Percentiles rank a stretch among this genome's conserved stretches.
Evolutionary conservation across 2,888 invertebrate genomes (phyloP).

Genomic region (Andrena bucephala): DNA sequence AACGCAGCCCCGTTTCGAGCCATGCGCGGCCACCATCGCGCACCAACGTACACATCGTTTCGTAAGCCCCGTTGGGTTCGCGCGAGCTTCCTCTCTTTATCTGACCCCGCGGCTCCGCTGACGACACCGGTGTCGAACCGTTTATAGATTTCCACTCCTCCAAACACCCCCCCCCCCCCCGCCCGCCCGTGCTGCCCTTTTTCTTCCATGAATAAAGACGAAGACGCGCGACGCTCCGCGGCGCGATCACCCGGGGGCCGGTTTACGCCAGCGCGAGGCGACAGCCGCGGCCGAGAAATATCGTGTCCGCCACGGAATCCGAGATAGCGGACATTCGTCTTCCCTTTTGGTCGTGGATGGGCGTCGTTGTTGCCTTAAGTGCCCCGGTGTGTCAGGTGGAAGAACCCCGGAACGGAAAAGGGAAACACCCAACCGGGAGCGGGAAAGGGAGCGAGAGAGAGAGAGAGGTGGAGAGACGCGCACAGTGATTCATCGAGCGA

Average conservation of each 20-base stretch:
- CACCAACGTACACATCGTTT: slow-evolving; percentile 28
- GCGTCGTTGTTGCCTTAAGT: slow-evolving; percentile 58
- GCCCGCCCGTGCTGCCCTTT: background rate
- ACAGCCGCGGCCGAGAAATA: slow-evolving; percentile 44
- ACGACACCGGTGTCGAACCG: background rate
- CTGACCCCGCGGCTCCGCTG: slow-evolving; percentile 19
- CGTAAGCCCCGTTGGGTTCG: slow-evolving; percentile 22
- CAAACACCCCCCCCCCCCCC: no score
- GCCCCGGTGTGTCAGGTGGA: slow-evolving; percentile 61
- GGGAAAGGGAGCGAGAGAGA: background rate
- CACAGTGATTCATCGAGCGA: slow-evolving; percentile 62
- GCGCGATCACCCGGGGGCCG: background rate
- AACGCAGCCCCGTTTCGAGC: slow-evolving; percentile 26
- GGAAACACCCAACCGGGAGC: background rate
- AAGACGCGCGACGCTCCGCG: background rate
- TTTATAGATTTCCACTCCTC: slow-evolving; percentile 19
- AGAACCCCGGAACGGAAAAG: slow-evolving; percentile 21
- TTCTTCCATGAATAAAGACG: background rate
- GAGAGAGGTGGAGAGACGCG: slow-evolving; percentile 12
- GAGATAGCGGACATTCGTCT: slow-evolving; percentile 53
- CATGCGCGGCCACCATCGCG: slow-evolving; percentile 5
- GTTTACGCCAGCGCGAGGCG: slow-evolving; percentile 20
- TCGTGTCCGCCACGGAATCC: slow-evolving; percentile 50
- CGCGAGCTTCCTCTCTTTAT: slow-evolving; percentile 18
- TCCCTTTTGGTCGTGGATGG: slow-evolving; percentile 47